Base-by-base conservation (phyloP, 2,797 vertebrate species). In the Moxostoma hubbsi region DNA sequence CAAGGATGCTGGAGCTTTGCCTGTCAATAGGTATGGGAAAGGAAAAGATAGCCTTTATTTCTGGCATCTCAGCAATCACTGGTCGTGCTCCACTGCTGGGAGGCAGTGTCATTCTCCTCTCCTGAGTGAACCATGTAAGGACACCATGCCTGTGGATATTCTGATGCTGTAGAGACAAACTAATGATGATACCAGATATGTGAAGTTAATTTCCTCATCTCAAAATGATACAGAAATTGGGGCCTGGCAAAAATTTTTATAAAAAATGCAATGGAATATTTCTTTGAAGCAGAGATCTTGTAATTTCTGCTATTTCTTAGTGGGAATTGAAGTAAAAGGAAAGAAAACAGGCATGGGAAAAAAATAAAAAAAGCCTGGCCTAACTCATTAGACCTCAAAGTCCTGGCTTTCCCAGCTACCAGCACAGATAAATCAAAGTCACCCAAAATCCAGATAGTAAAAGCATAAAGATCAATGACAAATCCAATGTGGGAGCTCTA, bases 21-120 rank as follows among this genome's bases (percentile, higher is more conserved):
- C 89, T 90, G 90, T 92, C 91, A 89, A 89, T 92, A 84, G 58
- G 51, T 84, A 85, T 83, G 80, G 59, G 49, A 78, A 55, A 77
- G 76, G 84, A 90, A 87, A 85, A 88, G 83, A 82, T 83, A 84
- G 58, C 59, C 11, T 88, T 83, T 85, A 79, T 63, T 75, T 87
- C 86, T 92, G 91, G 84, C 90, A 92, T 83, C 82, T 89, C 90
- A 93, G 93, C 91, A 91, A 93, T 94, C 93, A 93, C 85, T 71
- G 85, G 88, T 90, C 89, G 87, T 84, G 86, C 89, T 90, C 72
- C 73, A 82, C 86, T 88, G 88, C 91, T 83, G 86, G 63, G 55
- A 89, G 89, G 90, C 88, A 87, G 90, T 90, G 91, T 92, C 89
- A 90, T 89, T 81, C 86, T 83, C 54, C 43, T 46, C 69, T 80